Percentiles rank a stretch among this genome's conserved stretches.
Evolutionary conservation across 1,140 invertebrate species (phyloP).

Genomic region (Thaumetopoea pityocampa): DNA sequence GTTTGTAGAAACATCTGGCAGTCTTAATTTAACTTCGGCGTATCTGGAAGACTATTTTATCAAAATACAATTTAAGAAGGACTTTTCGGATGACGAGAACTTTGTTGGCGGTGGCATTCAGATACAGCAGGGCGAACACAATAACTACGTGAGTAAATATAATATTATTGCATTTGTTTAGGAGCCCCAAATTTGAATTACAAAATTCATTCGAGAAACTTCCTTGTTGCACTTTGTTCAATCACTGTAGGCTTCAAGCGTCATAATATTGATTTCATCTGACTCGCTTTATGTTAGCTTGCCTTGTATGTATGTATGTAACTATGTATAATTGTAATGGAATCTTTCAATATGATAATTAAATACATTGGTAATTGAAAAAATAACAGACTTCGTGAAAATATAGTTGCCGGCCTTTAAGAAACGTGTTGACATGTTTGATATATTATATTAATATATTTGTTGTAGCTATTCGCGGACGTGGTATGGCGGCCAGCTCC

Average conservation of each 20-base stretch:
- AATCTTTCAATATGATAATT: too few species aligned
- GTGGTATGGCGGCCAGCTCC: slow-evolving; percentile 73
- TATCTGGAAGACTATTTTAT: slow-evolving; percentile 79
- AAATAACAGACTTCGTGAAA: too few species aligned
- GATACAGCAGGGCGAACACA: slow-evolving; percentile 64
- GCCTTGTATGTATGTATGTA: too few species aligned
- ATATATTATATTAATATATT: not conserved
- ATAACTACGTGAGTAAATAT: slow-evolving; percentile 64
- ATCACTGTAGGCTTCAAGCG: not conserved
- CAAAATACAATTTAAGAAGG: slow-evolving; percentile 79
- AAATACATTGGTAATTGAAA: too few species aligned
- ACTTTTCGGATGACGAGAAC: slow-evolving; percentile 80
- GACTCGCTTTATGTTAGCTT: too few species aligned
- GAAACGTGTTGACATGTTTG: too few species aligned
- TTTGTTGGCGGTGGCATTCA: slow-evolving; percentile 76
- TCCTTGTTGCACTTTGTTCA: too few species aligned
- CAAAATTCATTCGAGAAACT: too few species aligned
- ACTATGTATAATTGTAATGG: too few species aligned
- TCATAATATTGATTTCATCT: too few species aligned
- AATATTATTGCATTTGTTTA: not conserved
- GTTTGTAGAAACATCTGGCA: slow-evolving; percentile 77
- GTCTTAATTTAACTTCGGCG: slow-evolving; percentile 77
- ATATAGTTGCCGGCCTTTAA: too few species aligned
- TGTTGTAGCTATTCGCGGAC: slow-evolving; percentile 62
- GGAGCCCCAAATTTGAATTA: not conserved